Percentiles rank a stretch among this genome's conserved stretches.
Conservation (phyloP, 1,140 invertebrate genomes). For the Nomia melanderi region DNA sequence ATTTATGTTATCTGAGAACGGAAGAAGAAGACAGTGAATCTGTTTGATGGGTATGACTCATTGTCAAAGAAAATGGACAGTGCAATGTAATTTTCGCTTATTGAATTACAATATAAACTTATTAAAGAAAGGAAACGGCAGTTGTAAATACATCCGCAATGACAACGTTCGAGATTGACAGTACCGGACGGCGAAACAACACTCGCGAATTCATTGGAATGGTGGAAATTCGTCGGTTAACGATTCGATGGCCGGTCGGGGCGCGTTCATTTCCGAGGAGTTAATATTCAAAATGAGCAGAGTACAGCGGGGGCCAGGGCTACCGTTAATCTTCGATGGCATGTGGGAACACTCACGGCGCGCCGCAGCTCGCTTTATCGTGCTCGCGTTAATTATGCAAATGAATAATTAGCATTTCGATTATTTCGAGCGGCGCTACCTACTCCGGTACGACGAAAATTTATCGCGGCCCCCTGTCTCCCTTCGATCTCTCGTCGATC, state of each 20-base stretch:
- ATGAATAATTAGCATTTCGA: slow-evolving; percentile 79
- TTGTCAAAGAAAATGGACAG: too few species aligned
- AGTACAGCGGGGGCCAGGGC: slow-evolving; percentile 61
- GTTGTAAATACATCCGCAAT: slow-evolving; percentile 22
- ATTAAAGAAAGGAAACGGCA: too few species aligned
- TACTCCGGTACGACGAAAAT: slow-evolving; percentile 31
- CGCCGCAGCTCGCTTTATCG: slow-evolving; percentile 67
- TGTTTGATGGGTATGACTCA: too few species aligned
- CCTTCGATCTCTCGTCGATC: neutral
- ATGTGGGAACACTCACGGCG: slow-evolving; percentile 59
- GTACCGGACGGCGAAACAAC: slow-evolving; percentile 17
- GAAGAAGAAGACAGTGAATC: too few species aligned
- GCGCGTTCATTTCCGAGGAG: slow-evolving; percentile 59
- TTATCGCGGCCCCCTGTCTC: slow-evolving; percentile 23
- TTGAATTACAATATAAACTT: too few species aligned
- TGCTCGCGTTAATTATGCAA: slow-evolving; percentile 76
- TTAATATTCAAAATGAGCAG: slow-evolving; percentile 76
- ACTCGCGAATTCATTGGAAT: slow-evolving; percentile 37
- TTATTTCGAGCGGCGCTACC: slow-evolving; percentile 70
- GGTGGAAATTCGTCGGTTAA: slow-evolving; percentile 48
- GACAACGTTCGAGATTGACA: slow-evolving; percentile 43
- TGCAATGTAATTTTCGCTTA: too few species aligned
- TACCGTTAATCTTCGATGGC: slow-evolving; percentile 73
- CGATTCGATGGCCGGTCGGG: slow-evolving; percentile 41
- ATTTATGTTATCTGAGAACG: too few species aligned